These are phyloP conservation scores for Typhlichthys eigenmanni DNA, from an alignment of 2,797 vertebrate species.

Conservation along the genomic window DNA sequence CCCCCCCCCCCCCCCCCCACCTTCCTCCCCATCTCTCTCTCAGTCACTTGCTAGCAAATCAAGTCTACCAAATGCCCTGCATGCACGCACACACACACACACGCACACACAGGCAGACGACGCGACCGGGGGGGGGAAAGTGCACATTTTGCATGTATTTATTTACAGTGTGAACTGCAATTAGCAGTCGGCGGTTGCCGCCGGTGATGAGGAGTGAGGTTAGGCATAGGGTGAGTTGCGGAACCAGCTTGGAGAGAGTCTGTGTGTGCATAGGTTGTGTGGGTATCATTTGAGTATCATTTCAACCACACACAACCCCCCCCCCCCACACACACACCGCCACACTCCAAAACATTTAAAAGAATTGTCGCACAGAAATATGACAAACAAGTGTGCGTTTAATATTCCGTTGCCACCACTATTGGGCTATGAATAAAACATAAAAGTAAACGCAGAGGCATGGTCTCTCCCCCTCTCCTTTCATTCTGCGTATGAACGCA, in stretches of 20 bases:
- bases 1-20: slow-evolving; percentile 35
- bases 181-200: slow-evolving; percentile 67
- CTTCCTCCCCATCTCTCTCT: slow-evolving; percentile 43
- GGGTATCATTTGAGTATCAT: background rate
- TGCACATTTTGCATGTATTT: slow-evolving; percentile 5
- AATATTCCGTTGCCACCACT: too few relatives aligned
- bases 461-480: too few relatives aligned
- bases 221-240: slow-evolving; percentile 22
- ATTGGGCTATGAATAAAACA: too few relatives aligned
- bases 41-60: slow-evolving; percentile 77
- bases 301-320: too few relatives aligned
- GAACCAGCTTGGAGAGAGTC: slow-evolving; percentile 1
- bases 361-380: background rate
- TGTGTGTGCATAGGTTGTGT: slow-evolving; percentile 17
- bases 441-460: too few relatives aligned
- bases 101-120: slow-evolving; percentile 18
- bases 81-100: slow-evolving; percentile 19
- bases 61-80: slow-evolving; percentile 57
- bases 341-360: background rate
- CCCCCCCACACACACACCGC: too few relatives aligned
- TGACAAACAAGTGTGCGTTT: too few relatives aligned
- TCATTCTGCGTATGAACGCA: too few relatives aligned
- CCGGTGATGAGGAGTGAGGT: slow-evolving; percentile 28
- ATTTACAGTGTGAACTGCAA: slow-evolving; percentile 44
- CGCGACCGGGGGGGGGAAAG: too few relatives aligned